Base-by-base conservation (phyloP, 2,113 vertebrate species). In the Vombatus ursinus region DNA sequence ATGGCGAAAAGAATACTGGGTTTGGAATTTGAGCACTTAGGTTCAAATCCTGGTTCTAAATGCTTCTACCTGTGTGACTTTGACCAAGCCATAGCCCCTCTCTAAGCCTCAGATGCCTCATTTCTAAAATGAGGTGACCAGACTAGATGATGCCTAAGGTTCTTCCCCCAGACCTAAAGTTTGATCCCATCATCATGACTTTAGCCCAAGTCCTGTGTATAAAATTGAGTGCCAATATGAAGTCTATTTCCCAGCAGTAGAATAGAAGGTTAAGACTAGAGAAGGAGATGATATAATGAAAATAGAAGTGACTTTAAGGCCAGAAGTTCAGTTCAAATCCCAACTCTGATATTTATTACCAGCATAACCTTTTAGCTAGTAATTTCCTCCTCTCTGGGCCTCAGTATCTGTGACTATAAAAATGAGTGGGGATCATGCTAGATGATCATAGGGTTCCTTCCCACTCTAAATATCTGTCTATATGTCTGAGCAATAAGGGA, bases 161-260 rank as follows among this genome's bases (percentile, higher is more conserved):
- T 0, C 16, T 84, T 44, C 68, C 12, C n/a, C 37, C 68, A 84
- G 68, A 44, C 19, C n/a, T 44, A 52, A 93, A 93, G 22, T 28
- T 89, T 57, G 92, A 94, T 93, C 26, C 24, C 93, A 12, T 92
- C 52, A 89, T 92, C 95, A 28, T 51, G 95, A 77, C 44, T 77
- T 54, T 50, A 91, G 26, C n/a, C 92, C 92, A 52, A 77, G 49
- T 68, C n/a, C 48, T 77, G 1, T 2, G 89, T 25, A 31, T 95
- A 52, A 95, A 92, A 47, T 26, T 50, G 51, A 94, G 26, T 77
- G n/a, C 49, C 68, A 44, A 44, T 68, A 10, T 25, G 44, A 91
- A 9, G 54, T 95, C 12, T 90, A 0, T 92, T 93, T 93, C 92
- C 9, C 19, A 50, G 68, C 25, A 94, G n/a, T 11, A 22, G 44